Conservation (phyloP, 2,888 invertebrate genomes). For the Rosalia funebris region DNA sequence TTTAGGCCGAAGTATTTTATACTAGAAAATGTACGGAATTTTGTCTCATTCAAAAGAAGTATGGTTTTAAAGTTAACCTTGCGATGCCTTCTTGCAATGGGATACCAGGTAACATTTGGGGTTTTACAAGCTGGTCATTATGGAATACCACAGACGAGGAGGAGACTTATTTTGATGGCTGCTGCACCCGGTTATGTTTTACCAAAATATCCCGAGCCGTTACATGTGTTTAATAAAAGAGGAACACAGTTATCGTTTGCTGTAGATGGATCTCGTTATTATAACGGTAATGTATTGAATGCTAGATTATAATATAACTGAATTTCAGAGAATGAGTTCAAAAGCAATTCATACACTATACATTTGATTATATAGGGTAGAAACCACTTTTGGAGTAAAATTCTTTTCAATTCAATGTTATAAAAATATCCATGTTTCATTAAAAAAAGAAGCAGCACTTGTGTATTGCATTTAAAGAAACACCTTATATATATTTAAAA, state of each 20-base stretch:
- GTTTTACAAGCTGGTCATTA: slow-evolving; percentile 88
- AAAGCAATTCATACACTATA: no score
- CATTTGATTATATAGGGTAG: no score
- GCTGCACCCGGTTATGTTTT: slow-evolving; percentile 81
- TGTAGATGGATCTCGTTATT: slow-evolving; percentile 68
- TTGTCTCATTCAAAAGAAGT: slow-evolving; percentile 82
- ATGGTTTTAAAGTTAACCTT: slow-evolving; percentile 85
- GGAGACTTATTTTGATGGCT: slow-evolving; percentile 79
- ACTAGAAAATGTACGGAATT: slow-evolving; percentile 87
- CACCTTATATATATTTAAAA: no score
- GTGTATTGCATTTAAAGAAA: no score
- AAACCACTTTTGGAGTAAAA: no score
- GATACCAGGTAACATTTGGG: slow-evolving; percentile 88
- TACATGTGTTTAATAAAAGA: slow-evolving; percentile 76
- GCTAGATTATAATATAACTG: slow-evolving; percentile 1
- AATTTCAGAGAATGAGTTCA: no score
- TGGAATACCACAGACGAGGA: slow-evolving; percentile 84
- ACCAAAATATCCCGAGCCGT: slow-evolving; percentile 82
- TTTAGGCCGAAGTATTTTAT: slow-evolving; percentile 78
- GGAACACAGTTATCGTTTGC: slow-evolving; percentile 73
- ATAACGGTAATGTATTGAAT: slow-evolving; percentile 59
- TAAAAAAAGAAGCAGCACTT: no score
- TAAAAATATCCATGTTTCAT: no score
- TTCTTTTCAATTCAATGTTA: no score
- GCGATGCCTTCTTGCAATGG: slow-evolving; percentile 81